Conservation (phyloP, 2,797 vertebrate genomes). For the Myripristis murdjan region DNA sequence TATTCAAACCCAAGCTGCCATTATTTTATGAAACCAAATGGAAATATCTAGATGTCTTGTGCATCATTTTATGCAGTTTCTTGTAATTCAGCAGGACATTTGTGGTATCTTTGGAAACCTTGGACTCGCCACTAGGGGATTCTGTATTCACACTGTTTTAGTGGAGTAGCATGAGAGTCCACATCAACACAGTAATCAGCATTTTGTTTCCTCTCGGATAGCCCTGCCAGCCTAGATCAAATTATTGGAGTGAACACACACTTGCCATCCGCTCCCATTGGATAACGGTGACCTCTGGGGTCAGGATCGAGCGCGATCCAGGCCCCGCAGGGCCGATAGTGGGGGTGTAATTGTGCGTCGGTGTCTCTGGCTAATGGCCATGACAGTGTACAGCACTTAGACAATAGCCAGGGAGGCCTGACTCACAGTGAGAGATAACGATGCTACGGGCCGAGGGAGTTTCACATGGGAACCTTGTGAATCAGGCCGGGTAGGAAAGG, state of each 20-base stretch:
- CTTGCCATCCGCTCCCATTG: constrained; percentile 33
- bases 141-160: not conserved
- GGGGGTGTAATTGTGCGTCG: constrained; percentile 51
- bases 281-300: constrained; percentile 47
- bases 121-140: too few species aligned
- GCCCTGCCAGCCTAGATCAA: constrained; percentile 40
- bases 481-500: constrained; percentile 52
- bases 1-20: too few species aligned
- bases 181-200: constrained; percentile 32
- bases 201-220: constrained; percentile 46
- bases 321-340: constrained; percentile 15
- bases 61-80: too few species aligned
- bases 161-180: not conserved
- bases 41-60: too few species aligned
- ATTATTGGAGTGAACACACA: constrained; percentile 31
- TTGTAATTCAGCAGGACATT: too few species aligned
- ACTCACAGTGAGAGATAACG: constrained; percentile 73
- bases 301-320: constrained; percentile 32
- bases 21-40: too few species aligned
- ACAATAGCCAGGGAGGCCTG: constrained; percentile 74
- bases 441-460: constrained; percentile 40
- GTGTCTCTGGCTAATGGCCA: constrained; percentile 61
- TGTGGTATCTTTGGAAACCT: too few species aligned
- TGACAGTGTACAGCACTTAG: constrained; percentile 46
- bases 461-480: constrained; percentile 80